Evolutionary conservation across 2,797 vertebrate species (phyloP).

Genomic region (Pseudotriccus pelzelni): DNA sequence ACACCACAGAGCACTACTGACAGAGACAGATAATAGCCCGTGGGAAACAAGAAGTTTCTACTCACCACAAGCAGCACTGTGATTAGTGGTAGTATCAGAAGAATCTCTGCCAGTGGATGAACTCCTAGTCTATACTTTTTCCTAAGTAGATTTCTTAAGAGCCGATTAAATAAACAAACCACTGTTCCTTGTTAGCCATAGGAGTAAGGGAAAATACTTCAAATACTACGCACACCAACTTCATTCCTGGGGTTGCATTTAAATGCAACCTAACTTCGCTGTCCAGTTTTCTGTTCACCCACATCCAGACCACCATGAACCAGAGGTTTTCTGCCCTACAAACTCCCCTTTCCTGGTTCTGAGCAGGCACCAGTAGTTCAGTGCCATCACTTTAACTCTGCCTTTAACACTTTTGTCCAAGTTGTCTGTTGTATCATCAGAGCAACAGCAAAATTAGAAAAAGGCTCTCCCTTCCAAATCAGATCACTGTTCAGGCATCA

Average conservation of each 20-base stretch:
- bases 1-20: not conserved
- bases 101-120: not conserved
- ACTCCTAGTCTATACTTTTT: not conserved
- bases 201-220: not conserved
- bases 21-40: not conserved
- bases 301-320: not conserved
- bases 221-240: not conserved
- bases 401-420: not conserved
- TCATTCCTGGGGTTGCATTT: not conserved
- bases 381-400: not conserved
- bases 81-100: constrained; percentile 45
- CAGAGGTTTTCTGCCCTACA: not conserved
- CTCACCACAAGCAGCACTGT: constrained; percentile 28
- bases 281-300: not conserved
- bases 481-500: not conserved
- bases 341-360: not conserved
- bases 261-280: not conserved
- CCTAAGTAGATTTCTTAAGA: not conserved
- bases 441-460: not conserved
- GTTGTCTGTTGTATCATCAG: not conserved
- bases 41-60: constrained; percentile 50
- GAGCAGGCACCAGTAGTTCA: not conserved
- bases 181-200: not conserved
- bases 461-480: not conserved
- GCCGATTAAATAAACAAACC: not conserved